Percentiles rank a stretch among this genome's conserved stretches.
Evolutionary conservation across 2,888 invertebrate species (phyloP).

Genomic region (Lysandra bellargus): DNA sequence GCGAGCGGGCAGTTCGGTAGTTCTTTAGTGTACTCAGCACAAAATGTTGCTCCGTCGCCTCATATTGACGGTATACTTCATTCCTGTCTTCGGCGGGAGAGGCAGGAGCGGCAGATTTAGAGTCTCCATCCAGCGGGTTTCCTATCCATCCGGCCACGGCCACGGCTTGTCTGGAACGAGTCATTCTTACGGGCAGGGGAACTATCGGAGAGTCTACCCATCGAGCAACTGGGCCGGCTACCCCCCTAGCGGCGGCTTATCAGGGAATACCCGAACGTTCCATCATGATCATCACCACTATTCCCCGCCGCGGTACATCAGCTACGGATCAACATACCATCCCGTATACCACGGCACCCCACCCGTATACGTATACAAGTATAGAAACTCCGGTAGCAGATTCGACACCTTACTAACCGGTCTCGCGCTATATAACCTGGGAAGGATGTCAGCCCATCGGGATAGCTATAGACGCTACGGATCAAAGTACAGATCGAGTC

Average conservation of each 20-base stretch:
- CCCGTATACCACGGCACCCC: constrained; percentile 57
- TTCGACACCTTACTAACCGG: constrained; percentile 59
- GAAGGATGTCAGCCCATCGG: constrained; percentile 51
- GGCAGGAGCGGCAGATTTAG: background rate
- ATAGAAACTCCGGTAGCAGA: constrained; percentile 58
- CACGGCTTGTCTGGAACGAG: constrained; percentile 29
- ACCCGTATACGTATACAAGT: constrained; percentile 58
- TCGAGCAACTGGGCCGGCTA: constrained; percentile 41
- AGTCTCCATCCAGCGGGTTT: background rate
- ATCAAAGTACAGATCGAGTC: constrained; percentile 47
- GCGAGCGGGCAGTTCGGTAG: background rate
- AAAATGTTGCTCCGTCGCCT: constrained; percentile 17
- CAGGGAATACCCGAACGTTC: constrained; percentile 45
- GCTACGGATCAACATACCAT: constrained; percentile 50
- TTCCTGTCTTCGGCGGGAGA: background rate
- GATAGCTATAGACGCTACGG: constrained; percentile 42
- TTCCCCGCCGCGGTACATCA: constrained; percentile 55
- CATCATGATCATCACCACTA: constrained; percentile 57
- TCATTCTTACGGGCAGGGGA: constrained; percentile 41
- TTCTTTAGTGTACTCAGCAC: background rate
- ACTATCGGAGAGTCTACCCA: background rate
- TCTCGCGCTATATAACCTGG: constrained; percentile 61
- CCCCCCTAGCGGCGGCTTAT: constrained; percentile 47
- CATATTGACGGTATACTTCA: background rate
- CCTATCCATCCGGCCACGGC: background rate